Conservation (phyloP, 2,797 vertebrate genomes). For the Molossus alvarezi region DNA sequence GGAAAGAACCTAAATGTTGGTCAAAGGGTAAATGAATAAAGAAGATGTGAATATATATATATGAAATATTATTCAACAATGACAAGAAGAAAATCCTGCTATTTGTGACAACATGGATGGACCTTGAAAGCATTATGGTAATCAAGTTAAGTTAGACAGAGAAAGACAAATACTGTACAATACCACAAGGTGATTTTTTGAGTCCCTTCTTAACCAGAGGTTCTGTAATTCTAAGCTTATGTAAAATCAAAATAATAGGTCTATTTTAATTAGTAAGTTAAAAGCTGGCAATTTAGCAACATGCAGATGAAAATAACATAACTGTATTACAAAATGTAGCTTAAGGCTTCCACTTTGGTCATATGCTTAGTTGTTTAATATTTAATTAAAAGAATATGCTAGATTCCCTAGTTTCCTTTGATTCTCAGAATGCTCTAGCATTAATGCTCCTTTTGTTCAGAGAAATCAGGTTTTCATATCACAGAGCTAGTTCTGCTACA, state of each 20-base stretch:
- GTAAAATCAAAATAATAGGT: conserved; percentile 14
- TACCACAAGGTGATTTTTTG: not conserved
- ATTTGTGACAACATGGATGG: not conserved
- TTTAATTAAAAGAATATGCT: conserved; percentile 14
- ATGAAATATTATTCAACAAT: not conserved
- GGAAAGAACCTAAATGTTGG: not conserved
- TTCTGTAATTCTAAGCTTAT: not conserved
- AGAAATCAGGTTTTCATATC: conserved; percentile 2
- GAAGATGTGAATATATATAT: not conserved
- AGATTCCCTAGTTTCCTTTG: not conserved
- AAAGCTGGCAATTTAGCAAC: conserved; percentile 22
- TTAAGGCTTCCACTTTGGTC: conserved; percentile 3
- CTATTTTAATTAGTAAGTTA: conserved; percentile 7
- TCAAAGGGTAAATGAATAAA: not conserved
- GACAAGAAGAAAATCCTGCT: conserved; percentile 13
- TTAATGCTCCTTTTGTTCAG: not conserved
- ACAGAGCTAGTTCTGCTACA: not conserved
- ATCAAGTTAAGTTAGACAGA: not conserved
- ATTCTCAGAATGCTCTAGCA: conserved; percentile 23
- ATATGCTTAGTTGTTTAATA: not conserved
- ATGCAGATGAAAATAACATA: not conserved
- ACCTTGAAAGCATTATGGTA: not conserved
- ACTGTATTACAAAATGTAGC: not conserved
- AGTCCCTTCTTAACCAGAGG: not conserved
- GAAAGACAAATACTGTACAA: not conserved